Evolutionary conservation across 2,888 invertebrate genomes (phyloP), one percentile per base, ranked within the genome.

Genomic region (Synanthedon formicaeformis): DNA sequence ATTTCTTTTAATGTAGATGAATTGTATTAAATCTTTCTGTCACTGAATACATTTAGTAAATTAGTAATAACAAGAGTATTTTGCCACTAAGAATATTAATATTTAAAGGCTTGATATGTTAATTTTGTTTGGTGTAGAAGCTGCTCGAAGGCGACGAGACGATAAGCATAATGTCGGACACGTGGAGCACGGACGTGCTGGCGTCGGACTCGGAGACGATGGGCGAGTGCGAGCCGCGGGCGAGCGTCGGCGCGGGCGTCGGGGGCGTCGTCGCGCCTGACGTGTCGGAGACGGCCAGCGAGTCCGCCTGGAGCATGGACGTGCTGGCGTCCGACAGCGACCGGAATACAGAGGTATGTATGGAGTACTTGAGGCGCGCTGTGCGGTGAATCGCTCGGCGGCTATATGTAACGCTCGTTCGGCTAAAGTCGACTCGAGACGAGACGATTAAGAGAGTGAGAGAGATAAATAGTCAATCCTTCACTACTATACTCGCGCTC

Each of bases 181-280:
- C 98, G 1, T 99, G 99, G 99, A 97, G 97, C 62, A 99, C 99
- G 0, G 99, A 99, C 80, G 99, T 99, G 50, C 81, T 98, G 54
- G 98, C 98, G 0, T 97, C 97, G 53, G 99, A 99, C 80, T 97
- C 96, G 11, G 99, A 99, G 83, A 95, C 95, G 14, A 91, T 96
- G 49, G 97, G 97, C 60, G 93, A 93, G 23, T 92, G 93, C 8
- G 49, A 18, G 12, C 16, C 49, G 16, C 13, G 23, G 6, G 11
- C 49, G 4, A 3, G 16, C 5, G 18, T 2, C 4, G 49, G 49
- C 16, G 49, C 49, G 18, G 18, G 23, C 23, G 13, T 14, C 16
- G 23, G 16, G 3, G 18, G 18, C 16, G 62, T 75, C 2, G 70
- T 68, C 53, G 83, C 79, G 50, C 83, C 94, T 12, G 96, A 97